These are phyloP conservation scores for Apocrypta bakeri DNA, from an alignment of 1,140 invertebrate species.

Conservation along the genomic window DNA sequence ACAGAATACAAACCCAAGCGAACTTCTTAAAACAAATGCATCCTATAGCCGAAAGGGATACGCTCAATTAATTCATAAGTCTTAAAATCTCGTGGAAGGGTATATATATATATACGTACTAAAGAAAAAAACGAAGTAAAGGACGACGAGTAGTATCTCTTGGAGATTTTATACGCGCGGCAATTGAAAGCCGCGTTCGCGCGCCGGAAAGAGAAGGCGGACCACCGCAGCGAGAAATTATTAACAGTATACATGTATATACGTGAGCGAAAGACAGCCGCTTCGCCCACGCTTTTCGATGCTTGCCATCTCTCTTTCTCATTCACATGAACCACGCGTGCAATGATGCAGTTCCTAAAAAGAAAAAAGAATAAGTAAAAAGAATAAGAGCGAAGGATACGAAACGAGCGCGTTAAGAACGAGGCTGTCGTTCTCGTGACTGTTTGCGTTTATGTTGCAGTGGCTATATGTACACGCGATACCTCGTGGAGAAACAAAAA, in stretches of 20 bases:
- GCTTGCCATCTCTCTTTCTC: neutral
- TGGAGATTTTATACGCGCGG: conserved; percentile 27
- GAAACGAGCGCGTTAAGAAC: conserved; percentile 60
- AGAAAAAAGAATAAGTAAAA: conserved; percentile 38
- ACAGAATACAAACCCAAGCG: neutral
- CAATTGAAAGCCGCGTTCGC: conserved; percentile 30
- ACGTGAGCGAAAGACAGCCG: neutral
- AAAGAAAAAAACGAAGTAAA: neutral
- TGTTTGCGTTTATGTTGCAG: conserved; percentile 58
- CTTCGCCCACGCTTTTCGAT: neutral
- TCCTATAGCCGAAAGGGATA: neutral
- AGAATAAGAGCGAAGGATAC: conserved; percentile 48
- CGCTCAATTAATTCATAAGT: conserved; percentile 24
- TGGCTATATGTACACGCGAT: neutral
- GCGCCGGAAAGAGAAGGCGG: conserved; percentile 51
- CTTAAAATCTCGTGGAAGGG: neutral
- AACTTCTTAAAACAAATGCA: conserved; percentile 49
- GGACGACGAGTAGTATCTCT: neutral
- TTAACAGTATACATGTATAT: conserved; percentile 28
- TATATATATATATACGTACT: too few relatives aligned
- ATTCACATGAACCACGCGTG: neutral
- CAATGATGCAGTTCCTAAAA: neutral
- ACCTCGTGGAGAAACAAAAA: conserved; percentile 27
- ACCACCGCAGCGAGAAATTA: conserved; percentile 62
- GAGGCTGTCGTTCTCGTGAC: conserved; percentile 60